Conservation (phyloP, 2,797 vertebrate species). For the Platalea minor region DNA sequence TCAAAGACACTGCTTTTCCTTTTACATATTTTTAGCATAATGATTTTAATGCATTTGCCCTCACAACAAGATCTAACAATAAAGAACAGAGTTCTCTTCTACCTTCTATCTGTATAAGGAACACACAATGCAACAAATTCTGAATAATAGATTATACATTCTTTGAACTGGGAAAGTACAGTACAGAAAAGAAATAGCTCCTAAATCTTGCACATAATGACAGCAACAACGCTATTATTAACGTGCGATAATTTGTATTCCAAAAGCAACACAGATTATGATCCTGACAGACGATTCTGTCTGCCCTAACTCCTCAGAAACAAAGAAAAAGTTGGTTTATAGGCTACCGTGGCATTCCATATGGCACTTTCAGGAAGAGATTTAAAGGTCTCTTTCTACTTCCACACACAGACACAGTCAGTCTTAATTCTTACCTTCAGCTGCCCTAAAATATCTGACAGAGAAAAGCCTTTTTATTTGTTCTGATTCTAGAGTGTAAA, state of each 20-base stretch:
- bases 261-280: background rate
- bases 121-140: background rate
- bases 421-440: background rate
- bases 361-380: background rate
- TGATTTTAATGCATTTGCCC: background rate
- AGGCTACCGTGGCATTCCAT: background rate
- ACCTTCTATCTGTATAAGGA: background rate
- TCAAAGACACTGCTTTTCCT: background rate
- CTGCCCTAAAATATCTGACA: background rate
- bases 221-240: background rate
- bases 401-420: background rate
- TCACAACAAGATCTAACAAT: background rate
- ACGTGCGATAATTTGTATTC: background rate
- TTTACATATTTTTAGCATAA: background rate
- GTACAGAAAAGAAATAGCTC: background rate
- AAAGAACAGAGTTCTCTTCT: background rate
- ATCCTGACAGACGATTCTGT: background rate
- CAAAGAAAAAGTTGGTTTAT: background rate
- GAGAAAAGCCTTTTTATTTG: constrained; percentile 11
- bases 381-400: background rate
- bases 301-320: background rate
- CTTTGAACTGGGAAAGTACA: background rate
- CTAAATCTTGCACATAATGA: background rate
- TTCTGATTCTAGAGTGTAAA: background rate
- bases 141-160: background rate